Evolutionary conservation across 2,888 invertebrate species (phyloP), one percentile per base, ranked within the genome.

Genomic region (Orthosia gothica): DNA sequence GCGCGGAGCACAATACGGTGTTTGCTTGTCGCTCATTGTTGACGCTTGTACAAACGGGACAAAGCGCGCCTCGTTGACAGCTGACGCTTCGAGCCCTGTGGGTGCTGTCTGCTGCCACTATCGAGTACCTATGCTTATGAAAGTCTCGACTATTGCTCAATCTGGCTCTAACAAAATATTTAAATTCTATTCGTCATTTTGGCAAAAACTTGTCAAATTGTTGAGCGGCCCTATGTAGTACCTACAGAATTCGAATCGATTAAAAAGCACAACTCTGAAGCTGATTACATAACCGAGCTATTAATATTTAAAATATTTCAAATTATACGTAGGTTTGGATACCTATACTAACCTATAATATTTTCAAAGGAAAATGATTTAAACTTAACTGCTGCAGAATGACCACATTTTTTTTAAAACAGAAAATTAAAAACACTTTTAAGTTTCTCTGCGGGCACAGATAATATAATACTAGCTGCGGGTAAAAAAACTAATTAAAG

Each of bases 21-120:
- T 96, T 96, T 95, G 94, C 94, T 95, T 95, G 95, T 95, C 94
- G 92, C 89, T 93, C 92, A 91, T 95, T 94, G 94, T 94, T 91
- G 91, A 91, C 90, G 90, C 91, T 91, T 89, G 90, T 90, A 92
- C 91, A 91, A 92, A 91, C 91, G 90, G 91, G 88, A 94, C 93
- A 93, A 93, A 93, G 93, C 90, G 88, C 87, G 84, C 86, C 89
- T 81, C 87, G 91, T 89, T 93, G 95, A 94, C 95, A 95, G 95
- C 95, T 95, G 95, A 82, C 82, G 82, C 80, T 83, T 83, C 79
- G 81, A 84, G 74, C 82, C 79, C 81, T 86, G 67, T 75, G 79
- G 74, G 75, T 74, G 71, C 73, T 74, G 45, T 49, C 50, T 78
- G 70, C 71, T 74, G 57, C 57, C 32, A 75, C 23, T 57, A 75